These are phyloP conservation scores for Myanophis thanlyinensis DNA, from an alignment of 2,113 vertebrate species.

Conservation along the genomic window DNA sequence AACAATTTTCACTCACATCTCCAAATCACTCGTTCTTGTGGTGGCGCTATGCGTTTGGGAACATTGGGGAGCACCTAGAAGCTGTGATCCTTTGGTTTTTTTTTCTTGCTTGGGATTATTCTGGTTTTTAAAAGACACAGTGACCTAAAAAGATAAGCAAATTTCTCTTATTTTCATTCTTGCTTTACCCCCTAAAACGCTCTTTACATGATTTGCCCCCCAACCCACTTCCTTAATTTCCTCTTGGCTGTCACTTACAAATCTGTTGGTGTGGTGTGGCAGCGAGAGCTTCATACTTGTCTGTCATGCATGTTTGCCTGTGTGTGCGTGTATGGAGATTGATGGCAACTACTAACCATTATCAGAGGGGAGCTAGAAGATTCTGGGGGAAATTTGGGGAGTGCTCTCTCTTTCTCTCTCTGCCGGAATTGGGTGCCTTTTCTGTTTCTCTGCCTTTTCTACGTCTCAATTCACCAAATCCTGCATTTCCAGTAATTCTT, in stretches of 20 bases:
- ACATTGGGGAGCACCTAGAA: constrained; percentile 28
- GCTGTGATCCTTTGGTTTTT: constrained; percentile 41
- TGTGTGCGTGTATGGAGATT: neutral
- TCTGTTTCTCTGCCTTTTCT: constrained; percentile 38
- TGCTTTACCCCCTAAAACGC: neutral
- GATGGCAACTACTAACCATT: constrained; percentile 51
- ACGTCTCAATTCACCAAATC: constrained; percentile 53
- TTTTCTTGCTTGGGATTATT: constrained; percentile 27
- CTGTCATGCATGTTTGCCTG: constrained; percentile 19
- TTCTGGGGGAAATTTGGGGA: constrained; percentile 12
- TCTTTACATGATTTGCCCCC: constrained; percentile 39
- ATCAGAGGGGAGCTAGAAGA: constrained; percentile 44
- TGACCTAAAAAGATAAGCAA: neutral
- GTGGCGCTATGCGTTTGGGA: constrained; percentile 50
- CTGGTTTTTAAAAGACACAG: constrained; percentile 43
- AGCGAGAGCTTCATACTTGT: constrained; percentile 40
- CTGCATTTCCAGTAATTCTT: constrained; percentile 53
- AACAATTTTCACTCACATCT: neutral
- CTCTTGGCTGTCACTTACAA: neutral
- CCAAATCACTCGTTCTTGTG: constrained; percentile 37
- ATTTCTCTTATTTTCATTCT: neutral
- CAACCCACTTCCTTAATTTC: constrained; percentile 25
- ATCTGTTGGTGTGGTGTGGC: neutral
- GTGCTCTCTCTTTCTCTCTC: constrained; percentile 18
- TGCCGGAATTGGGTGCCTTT: constrained; percentile 53